phyloP scores from a whole-genome alignment of 2,797 vertebrate species.

The Hypotaenidia okinawae region DNA sequence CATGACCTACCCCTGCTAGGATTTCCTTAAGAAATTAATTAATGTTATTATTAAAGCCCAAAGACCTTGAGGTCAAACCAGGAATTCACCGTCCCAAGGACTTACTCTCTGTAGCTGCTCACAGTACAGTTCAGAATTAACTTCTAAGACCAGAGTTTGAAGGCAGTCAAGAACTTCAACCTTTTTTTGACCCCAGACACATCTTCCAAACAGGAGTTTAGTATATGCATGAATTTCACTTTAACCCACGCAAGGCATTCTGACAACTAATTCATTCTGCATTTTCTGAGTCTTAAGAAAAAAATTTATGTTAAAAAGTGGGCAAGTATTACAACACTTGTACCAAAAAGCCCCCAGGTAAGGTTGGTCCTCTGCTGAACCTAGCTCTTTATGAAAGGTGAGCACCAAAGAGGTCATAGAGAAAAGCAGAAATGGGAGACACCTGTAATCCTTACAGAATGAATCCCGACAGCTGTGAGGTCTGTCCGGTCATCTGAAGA shows the following conservation, averaged over 20 bases:
- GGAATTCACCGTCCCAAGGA: constrained; percentile 21
- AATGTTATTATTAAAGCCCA: constrained; percentile 30
- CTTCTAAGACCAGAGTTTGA: constrained; percentile 28
- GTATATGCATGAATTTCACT: constrained; percentile 17
- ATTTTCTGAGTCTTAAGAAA: not conserved
- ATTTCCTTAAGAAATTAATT: constrained; percentile 47
- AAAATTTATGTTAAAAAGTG: not conserved
- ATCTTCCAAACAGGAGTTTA: constrained; percentile 23
- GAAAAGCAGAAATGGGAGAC: not conserved
- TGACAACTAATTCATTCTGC: not conserved
- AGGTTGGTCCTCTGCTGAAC: not conserved
- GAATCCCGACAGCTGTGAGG: not conserved
- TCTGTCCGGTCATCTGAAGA: not conserved
- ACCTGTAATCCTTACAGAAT: not conserved
- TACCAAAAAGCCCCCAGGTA: not conserved
- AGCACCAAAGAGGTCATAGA: not conserved
- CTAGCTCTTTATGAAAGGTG: fast-evolving
- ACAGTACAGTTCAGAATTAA: constrained; percentile 47
- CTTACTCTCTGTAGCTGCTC: not conserved
- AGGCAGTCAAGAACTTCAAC: constrained; percentile 50
- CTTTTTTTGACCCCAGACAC: constrained; percentile 27
- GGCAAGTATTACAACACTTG: not conserved
- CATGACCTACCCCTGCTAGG: not conserved
- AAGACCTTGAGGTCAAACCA: constrained; percentile 37
- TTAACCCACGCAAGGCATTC: not conserved